These are phyloP conservation scores for Halisarca cf. caerulea DNA, from an alignment of 37 sponge, comb jelly and placozoan species.

Conservation along the genomic window DNA sequence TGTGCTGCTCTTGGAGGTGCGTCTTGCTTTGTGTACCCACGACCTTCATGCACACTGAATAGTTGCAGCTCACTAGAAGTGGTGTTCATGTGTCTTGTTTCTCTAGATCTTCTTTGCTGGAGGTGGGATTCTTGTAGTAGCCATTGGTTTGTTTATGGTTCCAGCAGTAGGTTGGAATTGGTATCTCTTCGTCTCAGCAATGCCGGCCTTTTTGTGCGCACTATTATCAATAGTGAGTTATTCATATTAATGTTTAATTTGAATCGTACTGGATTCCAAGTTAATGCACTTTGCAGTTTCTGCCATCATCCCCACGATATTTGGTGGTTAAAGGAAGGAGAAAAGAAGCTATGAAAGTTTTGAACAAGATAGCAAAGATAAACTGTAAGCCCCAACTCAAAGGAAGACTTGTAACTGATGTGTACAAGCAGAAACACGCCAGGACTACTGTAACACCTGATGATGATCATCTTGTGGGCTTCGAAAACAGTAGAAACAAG, in stretches of 20 bases:
- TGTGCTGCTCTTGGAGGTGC: slow-evolving; percentile 25
- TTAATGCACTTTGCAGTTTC: slow-evolving; percentile 14
- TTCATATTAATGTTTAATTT: not conserved
- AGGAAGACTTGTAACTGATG: slow-evolving; percentile 20
- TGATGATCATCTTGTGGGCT: not conserved
- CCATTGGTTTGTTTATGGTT: too few relatives aligned
- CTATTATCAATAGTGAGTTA: slow-evolving; percentile 43
- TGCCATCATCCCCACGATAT: slow-evolving; percentile 44
- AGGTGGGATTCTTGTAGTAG: too few relatives aligned
- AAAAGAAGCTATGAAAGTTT: slow-evolving; percentile 19
- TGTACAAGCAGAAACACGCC: slow-evolving; percentile 17
- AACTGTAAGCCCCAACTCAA: slow-evolving; percentile 22
- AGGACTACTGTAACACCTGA: not conserved
- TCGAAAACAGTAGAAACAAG: too few relatives aligned
- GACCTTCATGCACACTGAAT: slow-evolving; percentile 21
- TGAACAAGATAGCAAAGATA: slow-evolving; percentile 9
- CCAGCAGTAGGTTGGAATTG: slow-evolving; percentile 38
- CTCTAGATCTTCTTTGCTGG: too few relatives aligned
- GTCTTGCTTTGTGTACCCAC: slow-evolving; percentile 2
- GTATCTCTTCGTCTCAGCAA: slow-evolving; percentile 54
- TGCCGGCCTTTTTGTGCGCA: slow-evolving; percentile 15
- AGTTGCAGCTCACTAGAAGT: too few relatives aligned
- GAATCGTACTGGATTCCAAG: not conserved
- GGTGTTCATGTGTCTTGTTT: too few relatives aligned
- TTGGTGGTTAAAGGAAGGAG: slow-evolving; percentile 5